phyloP scores from a whole-genome alignment of 2,113 vertebrate species.

The Mixornis gularis region DNA sequence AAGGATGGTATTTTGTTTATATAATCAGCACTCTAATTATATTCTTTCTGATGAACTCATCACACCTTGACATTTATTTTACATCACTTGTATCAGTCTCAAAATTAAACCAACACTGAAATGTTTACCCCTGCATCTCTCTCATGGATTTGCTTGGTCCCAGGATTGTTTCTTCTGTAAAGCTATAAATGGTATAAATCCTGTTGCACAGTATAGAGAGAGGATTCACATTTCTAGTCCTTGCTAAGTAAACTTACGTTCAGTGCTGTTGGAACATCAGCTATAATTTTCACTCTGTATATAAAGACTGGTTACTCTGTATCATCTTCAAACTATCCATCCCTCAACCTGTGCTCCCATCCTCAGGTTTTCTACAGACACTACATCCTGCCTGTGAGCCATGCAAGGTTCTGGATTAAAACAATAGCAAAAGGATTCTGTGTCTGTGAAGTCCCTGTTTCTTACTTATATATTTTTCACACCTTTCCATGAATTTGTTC shows the following conservation, averaged over 20 bases:
- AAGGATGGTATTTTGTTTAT: not conserved
- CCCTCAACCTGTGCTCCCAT: not conserved
- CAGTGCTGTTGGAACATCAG: not conserved
- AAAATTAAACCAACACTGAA: conserved; percentile 8
- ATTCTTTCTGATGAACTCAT: not conserved
- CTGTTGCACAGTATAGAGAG: not conserved
- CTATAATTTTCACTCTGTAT: not conserved
- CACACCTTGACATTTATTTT: conserved; percentile 26
- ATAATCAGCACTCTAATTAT: not conserved
- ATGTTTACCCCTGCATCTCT: not conserved
- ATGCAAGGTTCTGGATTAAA: not conserved
- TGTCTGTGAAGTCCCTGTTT: not conserved
- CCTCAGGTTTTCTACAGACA: not conserved
- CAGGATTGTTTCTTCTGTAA: not conserved
- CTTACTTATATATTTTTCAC: not conserved
- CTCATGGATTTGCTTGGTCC: not conserved
- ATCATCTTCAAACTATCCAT: not conserved
- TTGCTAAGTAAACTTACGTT: not conserved
- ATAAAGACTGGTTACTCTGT: not conserved
- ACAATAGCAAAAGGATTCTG: not conserved
- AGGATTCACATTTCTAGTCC: not conserved
- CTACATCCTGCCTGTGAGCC: not conserved
- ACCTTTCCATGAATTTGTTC: not conserved
- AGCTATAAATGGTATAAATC: not conserved
- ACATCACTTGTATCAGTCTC: not conserved